phyloP scores from a whole-genome alignment of 2,113 vertebrate genomes.

The Chauna torquata region DNA sequence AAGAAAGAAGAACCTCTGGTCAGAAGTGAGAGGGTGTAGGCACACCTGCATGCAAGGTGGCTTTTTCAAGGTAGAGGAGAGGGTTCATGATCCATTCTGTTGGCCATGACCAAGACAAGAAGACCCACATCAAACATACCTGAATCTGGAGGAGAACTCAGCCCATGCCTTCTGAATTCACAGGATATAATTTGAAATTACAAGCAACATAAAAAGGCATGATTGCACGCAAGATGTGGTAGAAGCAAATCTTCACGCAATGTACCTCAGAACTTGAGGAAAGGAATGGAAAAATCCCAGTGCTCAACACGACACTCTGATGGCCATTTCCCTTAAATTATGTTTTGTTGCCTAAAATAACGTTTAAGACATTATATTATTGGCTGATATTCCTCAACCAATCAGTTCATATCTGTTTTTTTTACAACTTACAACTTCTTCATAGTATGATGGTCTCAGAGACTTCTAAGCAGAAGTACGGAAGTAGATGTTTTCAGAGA shows the following conservation, averaged over 20 bases:
- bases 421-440: background rate
- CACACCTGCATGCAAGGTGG: background rate
- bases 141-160: background rate
- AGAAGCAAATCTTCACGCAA: background rate
- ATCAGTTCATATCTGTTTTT: background rate
- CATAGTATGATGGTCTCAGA: no score
- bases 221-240: background rate
- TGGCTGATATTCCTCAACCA: background rate
- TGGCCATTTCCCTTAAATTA: background rate
- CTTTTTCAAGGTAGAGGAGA: background rate
- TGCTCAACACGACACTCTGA: background rate
- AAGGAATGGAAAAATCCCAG: background rate
- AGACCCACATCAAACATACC: background rate
- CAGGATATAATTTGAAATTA: background rate
- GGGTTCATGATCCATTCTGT: background rate
- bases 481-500: background rate
- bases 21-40: background rate
- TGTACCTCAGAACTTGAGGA: background rate
- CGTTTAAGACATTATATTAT: background rate
- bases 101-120: background rate
- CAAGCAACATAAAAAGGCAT: background rate
- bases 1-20: background rate
- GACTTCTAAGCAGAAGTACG: no score
- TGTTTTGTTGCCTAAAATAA: background rate
- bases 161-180: background rate